Conservation (phyloP, 2,888 invertebrate genomes). For the Ochlodes sylvanus region DNA sequence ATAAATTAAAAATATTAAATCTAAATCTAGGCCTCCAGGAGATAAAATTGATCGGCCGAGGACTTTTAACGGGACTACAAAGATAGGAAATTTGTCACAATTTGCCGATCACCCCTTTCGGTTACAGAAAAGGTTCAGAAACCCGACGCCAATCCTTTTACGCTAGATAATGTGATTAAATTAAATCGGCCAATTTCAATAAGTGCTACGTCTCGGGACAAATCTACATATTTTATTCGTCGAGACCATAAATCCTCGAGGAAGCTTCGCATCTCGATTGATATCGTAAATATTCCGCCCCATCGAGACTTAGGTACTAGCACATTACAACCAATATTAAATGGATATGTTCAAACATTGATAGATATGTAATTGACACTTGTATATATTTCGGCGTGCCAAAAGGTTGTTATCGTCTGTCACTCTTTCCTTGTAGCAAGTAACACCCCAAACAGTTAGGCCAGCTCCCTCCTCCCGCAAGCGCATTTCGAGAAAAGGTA, state of each 20-base stretch:
- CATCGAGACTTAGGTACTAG: constrained; percentile 48
- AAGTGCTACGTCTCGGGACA: constrained; percentile 72
- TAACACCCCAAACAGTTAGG: too few relatives aligned
- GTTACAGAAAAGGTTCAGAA: constrained; percentile 6
- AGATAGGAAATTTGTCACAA: constrained; percentile 10
- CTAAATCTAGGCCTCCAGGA: too few relatives aligned
- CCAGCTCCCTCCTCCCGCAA: too few relatives aligned
- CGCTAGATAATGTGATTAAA: constrained; percentile 64
- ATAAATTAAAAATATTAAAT: too few relatives aligned
- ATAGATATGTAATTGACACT: neutral
- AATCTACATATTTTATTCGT: constrained; percentile 79
- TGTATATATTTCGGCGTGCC: too few relatives aligned
- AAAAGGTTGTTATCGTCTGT: too few relatives aligned
- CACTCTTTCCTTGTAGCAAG: too few relatives aligned
- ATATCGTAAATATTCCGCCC: constrained; percentile 70
- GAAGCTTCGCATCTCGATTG: constrained; percentile 63
- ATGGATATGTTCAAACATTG: constrained; percentile 16
- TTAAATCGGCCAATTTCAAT: constrained; percentile 82
- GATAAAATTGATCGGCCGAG: too few relatives aligned
- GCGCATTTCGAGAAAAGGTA: too few relatives aligned
- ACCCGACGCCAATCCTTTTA: constrained; percentile 32
- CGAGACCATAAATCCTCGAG: constrained; percentile 62
- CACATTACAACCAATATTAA: constrained; percentile 55
- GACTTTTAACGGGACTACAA: neutral
- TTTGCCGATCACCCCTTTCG: constrained; percentile 7